phyloP scores from a whole-genome alignment of 2,888 invertebrate genomes.

The Dolichopus griseipennis region DNA sequence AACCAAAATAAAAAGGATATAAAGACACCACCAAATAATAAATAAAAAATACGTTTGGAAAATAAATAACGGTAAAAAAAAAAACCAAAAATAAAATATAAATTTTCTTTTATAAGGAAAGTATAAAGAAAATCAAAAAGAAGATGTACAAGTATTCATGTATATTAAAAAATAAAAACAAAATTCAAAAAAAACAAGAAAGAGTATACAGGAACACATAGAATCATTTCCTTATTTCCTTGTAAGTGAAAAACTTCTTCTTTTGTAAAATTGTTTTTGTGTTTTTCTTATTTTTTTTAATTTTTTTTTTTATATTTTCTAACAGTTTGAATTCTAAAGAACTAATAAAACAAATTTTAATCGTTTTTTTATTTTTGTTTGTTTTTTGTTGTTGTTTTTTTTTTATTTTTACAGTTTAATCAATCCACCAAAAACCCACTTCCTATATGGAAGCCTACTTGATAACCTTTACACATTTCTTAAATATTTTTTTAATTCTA shows the following conservation, averaged over 20 bases:
- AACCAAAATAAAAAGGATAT: neutral
- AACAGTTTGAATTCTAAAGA: neutral
- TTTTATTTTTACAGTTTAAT: neutral
- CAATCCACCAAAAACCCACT: neutral
- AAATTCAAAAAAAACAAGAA: neutral
- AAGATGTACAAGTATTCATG: too few relatives aligned
- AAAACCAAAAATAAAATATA: too few relatives aligned
- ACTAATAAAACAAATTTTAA: conserved; percentile 4
- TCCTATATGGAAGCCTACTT: neutral
- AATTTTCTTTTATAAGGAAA: neutral
- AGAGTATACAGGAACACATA: neutral
- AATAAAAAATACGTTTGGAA: neutral
- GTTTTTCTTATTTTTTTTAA: too few relatives aligned
- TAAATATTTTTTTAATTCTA: neutral
- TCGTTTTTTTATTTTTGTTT: neutral
- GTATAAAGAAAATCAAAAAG: neutral
- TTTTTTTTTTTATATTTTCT: too few relatives aligned
- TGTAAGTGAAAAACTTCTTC: neutral
- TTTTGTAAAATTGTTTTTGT: neutral
- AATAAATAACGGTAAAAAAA: conserved; percentile 1
- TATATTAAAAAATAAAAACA: neutral
- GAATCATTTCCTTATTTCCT: too few relatives aligned
- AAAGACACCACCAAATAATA: neutral
- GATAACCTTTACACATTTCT: neutral
- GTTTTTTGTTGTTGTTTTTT: too few relatives aligned